A percentile compares a stretch with the other conserved stretches of the same genome.
phyloP scores from a whole-genome alignment of 2,888 invertebrate genomes.

The Troides oblongomaculatus region DNA sequence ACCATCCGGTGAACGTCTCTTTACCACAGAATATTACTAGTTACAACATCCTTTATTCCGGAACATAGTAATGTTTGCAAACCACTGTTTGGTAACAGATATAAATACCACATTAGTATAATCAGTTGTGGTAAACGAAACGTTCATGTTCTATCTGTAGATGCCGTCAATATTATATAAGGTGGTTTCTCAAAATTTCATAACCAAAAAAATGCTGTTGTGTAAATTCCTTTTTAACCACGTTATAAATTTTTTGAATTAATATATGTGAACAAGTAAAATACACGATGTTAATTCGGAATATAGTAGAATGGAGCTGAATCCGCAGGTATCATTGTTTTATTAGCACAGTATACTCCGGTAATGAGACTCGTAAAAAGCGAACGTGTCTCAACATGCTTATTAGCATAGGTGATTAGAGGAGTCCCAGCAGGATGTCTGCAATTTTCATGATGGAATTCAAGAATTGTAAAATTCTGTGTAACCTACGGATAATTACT shows the following conservation, averaged over 20 bases:
- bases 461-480: constrained; percentile 8
- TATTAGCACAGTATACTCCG: constrained; percentile 17
- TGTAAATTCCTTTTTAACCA: no score
- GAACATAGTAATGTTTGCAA: no score
- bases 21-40: no score
- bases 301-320: constrained; percentile 19
- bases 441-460: constrained; percentile 10
- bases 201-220: no score
- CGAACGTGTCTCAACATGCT: constrained; percentile 25
- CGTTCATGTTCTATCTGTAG: no score
- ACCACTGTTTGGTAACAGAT: no score
- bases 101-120: no score
- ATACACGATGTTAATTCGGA: constrained; percentile 10
- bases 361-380: constrained; percentile 28
- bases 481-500: not conserved
- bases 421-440: constrained; percentile 2
- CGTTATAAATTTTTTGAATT: not conserved
- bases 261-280: not conserved
- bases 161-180: no score
- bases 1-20: no score
- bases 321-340: constrained; percentile 24
- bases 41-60: no score
- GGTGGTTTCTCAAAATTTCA: no score
- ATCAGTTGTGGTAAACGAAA: no score
- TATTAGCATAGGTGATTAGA: constrained; percentile 23